Evolutionary conservation across 1,140 invertebrate species (phyloP), one percentile per base, ranked within the genome.

Genomic region (Drosophila sulfurigaster): DNA sequence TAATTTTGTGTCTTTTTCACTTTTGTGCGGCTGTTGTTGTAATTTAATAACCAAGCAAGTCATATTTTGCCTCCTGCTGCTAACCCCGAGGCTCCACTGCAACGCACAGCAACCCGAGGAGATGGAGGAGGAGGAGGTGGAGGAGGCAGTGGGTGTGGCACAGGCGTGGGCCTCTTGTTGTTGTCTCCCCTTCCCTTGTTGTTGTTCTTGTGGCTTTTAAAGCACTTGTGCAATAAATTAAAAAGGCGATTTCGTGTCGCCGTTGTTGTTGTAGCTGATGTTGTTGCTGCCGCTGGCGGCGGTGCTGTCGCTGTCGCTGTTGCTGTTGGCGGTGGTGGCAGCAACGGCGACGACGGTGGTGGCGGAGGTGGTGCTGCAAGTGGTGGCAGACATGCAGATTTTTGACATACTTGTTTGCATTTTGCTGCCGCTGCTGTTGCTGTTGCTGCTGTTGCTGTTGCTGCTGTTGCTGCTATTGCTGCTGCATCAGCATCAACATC

Each of bases 341-440:
- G 83, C 81, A 83, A 25, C 48, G 41, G 52, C 48, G 69, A 48
- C 30, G 45, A 64, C 45, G 46, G 16, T 11, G 46, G 6, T 25
- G 48, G 15, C 10, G 48, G 0, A 60, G 57, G 41, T 57, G 46
- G 52, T 51, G 70, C 82, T 78, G 80, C 83, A 89, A 88, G 85
- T 89, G 83, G 83, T 85, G 85, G 83, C 83, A 90, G 85, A 88
- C 85, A 88, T 88, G 85, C 86, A 88, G 85, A 88, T 88, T 88
- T 88, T 88, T 88, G 85, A 88, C 85, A 88, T 88, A 88, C 85
- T 89, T 89, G 85, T 88, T 88, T 88, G 85, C 85, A 89, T 88
- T 89, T 89, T 89, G 83, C 83, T 88, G 83, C 85, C 78, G 78
- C 75, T 65, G 82, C 82, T 59, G 72, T 62, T 75, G 81, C 65